These are phyloP conservation scores for Meda fulgida DNA, from an alignment of 2,797 vertebrate genomes.

Conservation along the genomic window DNA sequence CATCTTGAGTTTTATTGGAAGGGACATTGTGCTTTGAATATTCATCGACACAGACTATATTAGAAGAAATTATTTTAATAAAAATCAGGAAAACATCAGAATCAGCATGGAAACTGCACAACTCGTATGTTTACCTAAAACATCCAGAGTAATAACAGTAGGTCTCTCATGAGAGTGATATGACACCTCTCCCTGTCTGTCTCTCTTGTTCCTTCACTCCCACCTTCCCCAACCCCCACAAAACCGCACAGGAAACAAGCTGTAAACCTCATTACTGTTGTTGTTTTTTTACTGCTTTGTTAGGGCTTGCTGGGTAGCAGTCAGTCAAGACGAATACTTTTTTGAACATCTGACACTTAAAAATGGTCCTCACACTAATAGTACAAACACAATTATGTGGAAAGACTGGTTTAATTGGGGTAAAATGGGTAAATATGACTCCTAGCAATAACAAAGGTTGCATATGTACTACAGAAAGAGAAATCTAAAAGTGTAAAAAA, in stretches of 20 bases:
- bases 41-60: not conserved
- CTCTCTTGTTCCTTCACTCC: slow-evolving; percentile 15
- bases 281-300: slow-evolving; percentile 55
- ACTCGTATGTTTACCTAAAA: slow-evolving; percentile 32
- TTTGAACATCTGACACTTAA: slow-evolving; percentile 36
- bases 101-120: slow-evolving; percentile 16
- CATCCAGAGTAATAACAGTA: slow-evolving; percentile 50
- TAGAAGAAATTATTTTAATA: not conserved
- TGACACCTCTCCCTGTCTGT: slow-evolving; percentile 45
- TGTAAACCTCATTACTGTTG: slow-evolving; percentile 49
- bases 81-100: slow-evolving; percentile 12
- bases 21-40: not conserved
- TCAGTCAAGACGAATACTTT: slow-evolving; percentile 47
- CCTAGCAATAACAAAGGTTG: not conserved
- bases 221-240: slow-evolving; percentile 44
- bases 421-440: slow-evolving; percentile 11
- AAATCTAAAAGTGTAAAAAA: not conserved
- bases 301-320: slow-evolving; percentile 47
- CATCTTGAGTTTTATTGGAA: not conserved
- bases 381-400: slow-evolving; percentile 30
- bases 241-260: slow-evolving; percentile 54
- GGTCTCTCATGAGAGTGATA: slow-evolving; percentile 46
- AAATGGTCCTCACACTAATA: slow-evolving; percentile 37
- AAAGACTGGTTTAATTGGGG: not conserved
- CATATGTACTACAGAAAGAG: not conserved